Conservation (phyloP, 1,140 invertebrate species). For the Philotrypesis tridentata region DNA sequence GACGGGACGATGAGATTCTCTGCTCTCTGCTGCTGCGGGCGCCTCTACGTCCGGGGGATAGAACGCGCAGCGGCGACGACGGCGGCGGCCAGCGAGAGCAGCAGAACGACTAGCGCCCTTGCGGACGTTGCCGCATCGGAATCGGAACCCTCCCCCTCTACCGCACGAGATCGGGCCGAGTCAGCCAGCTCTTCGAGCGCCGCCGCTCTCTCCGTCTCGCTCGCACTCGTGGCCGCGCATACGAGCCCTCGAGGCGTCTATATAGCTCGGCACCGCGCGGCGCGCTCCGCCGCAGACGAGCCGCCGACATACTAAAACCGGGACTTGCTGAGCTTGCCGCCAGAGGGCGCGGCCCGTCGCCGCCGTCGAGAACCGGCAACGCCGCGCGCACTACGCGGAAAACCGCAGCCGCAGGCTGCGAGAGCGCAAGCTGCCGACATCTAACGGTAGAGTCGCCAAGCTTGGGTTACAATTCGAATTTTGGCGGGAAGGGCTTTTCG, state of each 20-base stretch:
- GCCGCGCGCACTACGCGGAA: no score
- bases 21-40: not conserved
- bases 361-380: not conserved
- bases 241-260: not conserved
- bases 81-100: slow-evolving; percentile 37
- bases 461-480: not conserved
- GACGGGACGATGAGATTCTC: not conserved
- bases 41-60: slow-evolving; percentile 7
- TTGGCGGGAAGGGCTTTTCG: not conserved
- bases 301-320: not conserved
- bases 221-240: not conserved
- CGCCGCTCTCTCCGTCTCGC: not conserved
- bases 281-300: not conserved
- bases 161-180: not conserved
- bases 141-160: not conserved
- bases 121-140: slow-evolving; percentile 46
- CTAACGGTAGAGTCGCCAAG: not conserved
- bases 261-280: not conserved
- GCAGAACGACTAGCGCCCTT: slow-evolving; percentile 48
- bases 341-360: not conserved
- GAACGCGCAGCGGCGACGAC: slow-evolving; percentile 3
- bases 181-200: not conserved
- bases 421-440: not conserved
- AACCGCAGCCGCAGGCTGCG: no score
- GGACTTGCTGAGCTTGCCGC: not conserved